phyloP scores from a whole-genome alignment of 2,888 invertebrate genomes.

The Melinopterus prodromus region DNA sequence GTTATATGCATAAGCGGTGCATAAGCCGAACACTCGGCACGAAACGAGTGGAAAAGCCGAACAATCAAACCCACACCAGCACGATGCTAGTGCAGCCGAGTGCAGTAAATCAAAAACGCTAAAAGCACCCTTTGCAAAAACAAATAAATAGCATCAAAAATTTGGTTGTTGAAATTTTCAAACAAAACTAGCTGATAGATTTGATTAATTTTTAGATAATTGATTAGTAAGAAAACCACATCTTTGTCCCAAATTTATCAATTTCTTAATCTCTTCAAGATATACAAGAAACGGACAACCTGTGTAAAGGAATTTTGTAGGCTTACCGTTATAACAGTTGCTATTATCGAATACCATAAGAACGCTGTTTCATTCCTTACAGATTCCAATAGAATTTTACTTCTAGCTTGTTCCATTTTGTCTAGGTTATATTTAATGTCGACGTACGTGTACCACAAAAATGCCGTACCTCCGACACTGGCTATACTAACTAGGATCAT shows the following conservation, averaged over 20 bases:
- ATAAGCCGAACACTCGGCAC: too few species aligned
- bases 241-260: too few species aligned
- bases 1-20: too few species aligned
- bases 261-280: too few species aligned
- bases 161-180: conserved; percentile 28
- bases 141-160: background rate
- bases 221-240: too few species aligned
- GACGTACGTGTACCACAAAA: conserved; percentile 90
- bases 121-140: too few species aligned
- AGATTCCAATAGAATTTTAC: conserved; percentile 74
- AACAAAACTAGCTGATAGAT: background rate
- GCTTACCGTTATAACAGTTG: conserved; percentile 86
- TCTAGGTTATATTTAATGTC: conserved; percentile 75
- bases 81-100: too few species aligned
- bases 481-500: conserved; percentile 81
- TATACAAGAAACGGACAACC: too few species aligned
- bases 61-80: too few species aligned
- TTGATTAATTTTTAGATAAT: too few species aligned
- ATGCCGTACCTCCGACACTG: conserved; percentile 78
- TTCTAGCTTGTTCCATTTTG: conserved; percentile 57
- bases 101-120: too few species aligned
- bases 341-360: conserved; percentile 83
- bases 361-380: conserved; percentile 88
- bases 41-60: too few species aligned
- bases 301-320: background rate